These are phyloP conservation scores for Ypsolopha sequella DNA, from an alignment of 2,888 invertebrate genomes.

Conservation along the genomic window DNA sequence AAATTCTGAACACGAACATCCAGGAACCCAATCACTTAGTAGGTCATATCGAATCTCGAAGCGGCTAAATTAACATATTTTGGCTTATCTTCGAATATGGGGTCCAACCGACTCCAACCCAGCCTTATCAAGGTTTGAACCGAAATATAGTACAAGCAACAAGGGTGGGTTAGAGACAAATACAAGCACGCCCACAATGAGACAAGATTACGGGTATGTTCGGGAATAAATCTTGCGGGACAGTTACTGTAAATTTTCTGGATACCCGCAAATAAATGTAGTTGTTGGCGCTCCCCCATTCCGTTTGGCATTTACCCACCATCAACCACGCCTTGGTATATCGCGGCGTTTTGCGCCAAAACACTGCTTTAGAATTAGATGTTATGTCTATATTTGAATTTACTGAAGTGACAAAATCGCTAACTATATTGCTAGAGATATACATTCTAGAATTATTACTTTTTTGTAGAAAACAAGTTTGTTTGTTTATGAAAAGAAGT, in stretches of 20 bases:
- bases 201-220: conserved; percentile 59
- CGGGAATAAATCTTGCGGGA: conserved; percentile 59
- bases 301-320: conserved; percentile 22
- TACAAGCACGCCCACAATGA: conserved; percentile 55
- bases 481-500: not conserved
- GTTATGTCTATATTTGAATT: not conserved
- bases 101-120: conserved; percentile 47
- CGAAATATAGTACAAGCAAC: conserved; percentile 35
- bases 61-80: conserved; percentile 65
- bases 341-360: conserved; percentile 21
- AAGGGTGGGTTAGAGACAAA: conserved; percentile 48
- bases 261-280: conserved; percentile 54
- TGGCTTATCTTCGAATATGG: conserved; percentile 61
- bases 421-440: not conserved
- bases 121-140: conserved; percentile 56
- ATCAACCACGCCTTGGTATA: conserved; percentile 15
- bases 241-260: conserved; percentile 53
- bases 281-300: conserved; percentile 29
- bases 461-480: not conserved
- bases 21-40: conserved; percentile 67
- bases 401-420: too few relatives aligned
- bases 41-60: conserved; percentile 57
- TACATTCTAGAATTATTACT: not conserved
- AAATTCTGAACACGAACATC: conserved; percentile 57
- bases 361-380: conserved; percentile 5